Conservation (phyloP, 1,140 invertebrate species). For the Conopomorpha cramerella region DNA sequence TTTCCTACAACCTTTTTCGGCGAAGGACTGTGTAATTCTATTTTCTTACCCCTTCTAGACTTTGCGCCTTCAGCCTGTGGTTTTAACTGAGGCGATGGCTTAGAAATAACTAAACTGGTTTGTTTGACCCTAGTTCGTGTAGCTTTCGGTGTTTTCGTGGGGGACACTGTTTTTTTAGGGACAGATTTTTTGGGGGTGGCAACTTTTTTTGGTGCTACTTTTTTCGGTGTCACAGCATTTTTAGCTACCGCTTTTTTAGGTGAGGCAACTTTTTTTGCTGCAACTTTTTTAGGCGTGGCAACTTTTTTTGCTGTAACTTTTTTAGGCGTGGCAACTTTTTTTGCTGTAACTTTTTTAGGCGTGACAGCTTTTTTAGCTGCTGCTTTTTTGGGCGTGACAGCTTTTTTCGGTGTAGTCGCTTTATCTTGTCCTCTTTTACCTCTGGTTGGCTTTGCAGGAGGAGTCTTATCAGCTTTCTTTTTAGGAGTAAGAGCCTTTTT, state of each 20-base stretch:
- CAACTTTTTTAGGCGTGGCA: background rate
- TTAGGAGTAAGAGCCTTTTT: too few species aligned
- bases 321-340: background rate
- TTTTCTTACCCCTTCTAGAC: background rate
- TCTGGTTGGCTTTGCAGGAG: background rate
- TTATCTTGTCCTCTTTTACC: background rate
- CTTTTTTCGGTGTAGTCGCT: too few species aligned
- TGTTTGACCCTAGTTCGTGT: conserved; percentile 5
- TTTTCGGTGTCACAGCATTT: background rate
- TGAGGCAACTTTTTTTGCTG: background rate
- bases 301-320: background rate
- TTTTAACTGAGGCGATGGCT: conserved; percentile 9
- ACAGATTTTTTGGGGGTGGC: conserved; percentile 1
- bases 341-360: background rate
- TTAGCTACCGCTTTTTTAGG: background rate
- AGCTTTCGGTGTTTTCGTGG: conserved; percentile 8
- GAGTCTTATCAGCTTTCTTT: too few species aligned
- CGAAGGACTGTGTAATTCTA: conserved; percentile 5
- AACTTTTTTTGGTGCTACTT: background rate
- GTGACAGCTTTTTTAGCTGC: too few species aligned
- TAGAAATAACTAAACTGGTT: conserved; percentile 5
- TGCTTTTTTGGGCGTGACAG: background rate
- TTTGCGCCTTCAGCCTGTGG: background rate
- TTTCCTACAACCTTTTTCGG: background rate
- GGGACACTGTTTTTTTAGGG: background rate